These are phyloP conservation scores for Machimus atricapillus DNA, from an alignment of 2,888 invertebrate genomes.

Conservation along the genomic window DNA sequence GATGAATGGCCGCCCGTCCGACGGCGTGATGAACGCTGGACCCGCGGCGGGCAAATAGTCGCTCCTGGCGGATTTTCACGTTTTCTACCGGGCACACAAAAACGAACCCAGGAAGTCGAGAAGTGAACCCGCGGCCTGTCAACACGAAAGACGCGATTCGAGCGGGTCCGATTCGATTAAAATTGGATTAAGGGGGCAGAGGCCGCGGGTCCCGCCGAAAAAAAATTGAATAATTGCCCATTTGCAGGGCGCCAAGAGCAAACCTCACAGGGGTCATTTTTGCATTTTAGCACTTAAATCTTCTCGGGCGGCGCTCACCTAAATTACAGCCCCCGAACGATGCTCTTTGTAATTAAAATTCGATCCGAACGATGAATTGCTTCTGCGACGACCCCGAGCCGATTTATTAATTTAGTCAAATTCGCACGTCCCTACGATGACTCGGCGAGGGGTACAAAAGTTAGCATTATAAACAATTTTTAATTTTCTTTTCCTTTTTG, in stretches of 20 bases:
- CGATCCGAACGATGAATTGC: not conserved
- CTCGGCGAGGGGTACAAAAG: no score
- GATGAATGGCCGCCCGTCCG: not conserved
- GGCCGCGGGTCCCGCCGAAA: not conserved
- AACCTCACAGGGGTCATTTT: not conserved
- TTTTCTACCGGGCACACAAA: not conserved
- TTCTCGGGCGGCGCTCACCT: not conserved
- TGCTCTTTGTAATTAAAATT: not conserved
- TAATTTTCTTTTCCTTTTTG: no score
- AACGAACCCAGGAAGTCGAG: conserved; percentile 18
- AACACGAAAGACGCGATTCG: conserved; percentile 2
- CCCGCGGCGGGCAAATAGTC: not conserved
- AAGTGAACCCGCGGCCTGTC: conserved; percentile 8
- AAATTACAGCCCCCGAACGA: not conserved
- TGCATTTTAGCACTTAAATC: not conserved
- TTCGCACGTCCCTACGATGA: not conserved
- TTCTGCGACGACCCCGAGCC: not conserved
- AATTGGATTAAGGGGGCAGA: conserved; percentile 1
- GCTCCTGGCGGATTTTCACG: conserved; percentile 16
- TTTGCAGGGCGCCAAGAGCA: not conserved
- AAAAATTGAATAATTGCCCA: not conserved
- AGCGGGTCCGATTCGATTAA: conserved; percentile 27
- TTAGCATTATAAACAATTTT: no score
- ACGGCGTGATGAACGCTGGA: not conserved
- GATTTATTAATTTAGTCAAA: not conserved